Evolutionary conservation across 2,797 vertebrate genomes (phyloP).

Genomic region (Alca torda): DNA sequence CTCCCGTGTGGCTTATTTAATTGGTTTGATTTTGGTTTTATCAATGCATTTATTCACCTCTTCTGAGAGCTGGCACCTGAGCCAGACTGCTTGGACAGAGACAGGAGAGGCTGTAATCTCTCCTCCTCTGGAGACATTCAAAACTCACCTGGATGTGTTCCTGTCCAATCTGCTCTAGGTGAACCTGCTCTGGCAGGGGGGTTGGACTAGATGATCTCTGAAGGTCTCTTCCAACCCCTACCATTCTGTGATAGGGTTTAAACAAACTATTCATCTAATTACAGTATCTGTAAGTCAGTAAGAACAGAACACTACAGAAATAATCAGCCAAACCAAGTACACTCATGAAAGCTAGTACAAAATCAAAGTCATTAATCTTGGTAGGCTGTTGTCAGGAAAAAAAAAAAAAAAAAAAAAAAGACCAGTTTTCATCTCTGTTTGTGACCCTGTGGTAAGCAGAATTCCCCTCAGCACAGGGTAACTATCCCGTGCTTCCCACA

Average conservation of each 20-base stretch:
- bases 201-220: neutral
- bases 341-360: neutral
- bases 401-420: neutral
- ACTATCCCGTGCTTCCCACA: neutral
- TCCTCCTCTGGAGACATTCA: neutral
- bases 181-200: neutral
- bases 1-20: neutral
- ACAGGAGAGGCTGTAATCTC: neutral
- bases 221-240: neutral
- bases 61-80: neutral
- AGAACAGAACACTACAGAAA: neutral
- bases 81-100: neutral
- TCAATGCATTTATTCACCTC: neutral
- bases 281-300: neutral
- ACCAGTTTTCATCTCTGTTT: neutral
- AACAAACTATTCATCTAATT: neutral
- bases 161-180: neutral
- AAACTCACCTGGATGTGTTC: neutral
- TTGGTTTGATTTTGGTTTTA: neutral
- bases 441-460: neutral
- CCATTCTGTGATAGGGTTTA: neutral
- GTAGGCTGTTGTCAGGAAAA: neutral
- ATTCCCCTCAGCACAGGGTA: neutral
- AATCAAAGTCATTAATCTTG: neutral
- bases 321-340: neutral